Evolutionary conservation across 2,888 invertebrate species (phyloP), one percentile per base, ranked within the genome.

Genomic region (Pseudococcus jackbeardsleyi): DNA sequence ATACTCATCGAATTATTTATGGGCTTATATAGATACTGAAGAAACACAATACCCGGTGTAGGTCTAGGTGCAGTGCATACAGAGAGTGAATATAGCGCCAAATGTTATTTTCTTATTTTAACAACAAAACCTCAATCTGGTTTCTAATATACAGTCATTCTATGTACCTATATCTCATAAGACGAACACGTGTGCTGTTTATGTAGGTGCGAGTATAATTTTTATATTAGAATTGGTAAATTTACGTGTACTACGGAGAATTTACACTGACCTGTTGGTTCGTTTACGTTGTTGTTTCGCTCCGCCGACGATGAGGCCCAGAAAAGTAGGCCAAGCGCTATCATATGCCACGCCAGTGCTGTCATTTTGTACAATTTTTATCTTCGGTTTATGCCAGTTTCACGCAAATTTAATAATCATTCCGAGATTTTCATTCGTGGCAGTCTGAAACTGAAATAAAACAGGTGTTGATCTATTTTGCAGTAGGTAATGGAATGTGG

Each of bases 241-340:
- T 82, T 82, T 82, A 82, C 19, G 11, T 22, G 59, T 59, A 64
- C 64, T 64, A 39, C 26, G 2, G 2, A 82, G 79, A 82, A 82
- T 82, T 82, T 82, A 82, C 79, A 86, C 86, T 86, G 46, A 86
- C 86, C 86, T 72, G 86, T 42, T 42, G 68, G 48, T 86, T 68
- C 86, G 86, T 86, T 86, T 68, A 68, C 48, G 86, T 72, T 72
- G 46, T 86, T 86, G 86, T 86, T 68, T 68, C 86, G 86, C 86
- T 86, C 86, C 68, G 86, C 86, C 86, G 86, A 86, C 72, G 86
- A 86, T 86, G 86, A 86, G 86, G 86, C 68, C 86, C 86, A 86
- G 33, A 86, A 86, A 86, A 86, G 86, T 86, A 86, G 86, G 86
- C 86, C 86, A 72, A 86, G 86, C 86, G 86, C 72, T 86, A 86